Evolutionary conservation across 2,888 invertebrate species (phyloP), one percentile per base, ranked within the genome.

Genomic region (Cheilosia scutellata): DNA sequence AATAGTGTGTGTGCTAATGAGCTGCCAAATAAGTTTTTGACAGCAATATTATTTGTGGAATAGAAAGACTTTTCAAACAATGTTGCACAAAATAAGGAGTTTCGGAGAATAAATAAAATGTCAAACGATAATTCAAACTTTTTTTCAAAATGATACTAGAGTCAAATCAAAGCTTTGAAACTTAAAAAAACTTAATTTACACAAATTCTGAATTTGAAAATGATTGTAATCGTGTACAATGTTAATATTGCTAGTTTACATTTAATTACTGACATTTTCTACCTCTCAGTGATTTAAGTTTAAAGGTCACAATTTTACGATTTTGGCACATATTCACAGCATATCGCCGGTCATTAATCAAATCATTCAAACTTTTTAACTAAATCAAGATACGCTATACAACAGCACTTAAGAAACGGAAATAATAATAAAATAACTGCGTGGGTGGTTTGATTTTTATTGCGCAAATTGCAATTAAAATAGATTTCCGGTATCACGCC

Each of bases 401-500:
- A 5, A 5, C 3, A n/a, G 31, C 31, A 55, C 7, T 42, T 37
- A 29, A 16, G 4, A 58, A 60, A 9, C 70, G 44, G 57, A 70
- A 70, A 57, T 25, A 31, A 58, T n/a, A 58, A 49, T 37, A 29
- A 62, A 37, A 27, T 53, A 44, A 55, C 16, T 33, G 13, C 37
- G 77, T 66, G 51, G 82, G 77, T 40, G 76, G 27, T 27, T 57
- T 9, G 31, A 16, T 33, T 47, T 65, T 75, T 40, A 44, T 9
- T 62, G 16, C 44, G 47, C 27, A 31, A 74, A 55, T 63, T 68
- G 62, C 57, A 74, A 74, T 74, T 74, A 55, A 70, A 63, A 60
- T 70, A 29, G 49, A 78, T 74, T 78, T 74, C 82, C 77, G 58
- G 49, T 33, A 44, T 66, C 25, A 16, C 53, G 29, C 51, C 37